phyloP scores from a whole-genome alignment of 2,113 vertebrate genomes.

The Hydrochoerus hydrochaeris region DNA sequence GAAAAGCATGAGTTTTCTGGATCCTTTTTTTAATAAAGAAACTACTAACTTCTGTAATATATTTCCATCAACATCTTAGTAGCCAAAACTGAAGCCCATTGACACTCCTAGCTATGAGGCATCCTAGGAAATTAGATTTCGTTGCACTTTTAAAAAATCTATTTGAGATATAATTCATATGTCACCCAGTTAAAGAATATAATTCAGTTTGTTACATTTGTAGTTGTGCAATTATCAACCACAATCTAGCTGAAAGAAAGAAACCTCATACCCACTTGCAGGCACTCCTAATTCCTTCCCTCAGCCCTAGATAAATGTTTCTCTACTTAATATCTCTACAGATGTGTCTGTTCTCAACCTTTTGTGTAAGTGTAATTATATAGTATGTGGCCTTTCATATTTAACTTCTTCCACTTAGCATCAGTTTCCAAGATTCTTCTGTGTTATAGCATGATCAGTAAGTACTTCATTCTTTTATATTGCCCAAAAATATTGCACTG shows the following conservation, averaged over 20 bases:
- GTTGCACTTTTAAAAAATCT: not conserved
- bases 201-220: not conserved
- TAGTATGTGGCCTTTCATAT: not conserved
- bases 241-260: not conserved
- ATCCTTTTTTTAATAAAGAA: not conserved
- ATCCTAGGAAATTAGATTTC: not conserved
- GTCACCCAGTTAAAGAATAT: not conserved
- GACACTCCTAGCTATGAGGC: not conserved
- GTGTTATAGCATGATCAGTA: not conserved
- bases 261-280: not conserved
- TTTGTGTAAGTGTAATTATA: not conserved
- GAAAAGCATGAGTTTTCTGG: not conserved
- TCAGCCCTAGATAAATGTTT: not conserved
- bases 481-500: not conserved
- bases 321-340: not conserved
- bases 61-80: not conserved
- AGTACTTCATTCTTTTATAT: not conserved
- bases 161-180: conserved; percentile 9
- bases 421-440: not conserved
- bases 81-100: not conserved
- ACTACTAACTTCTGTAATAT: not conserved
- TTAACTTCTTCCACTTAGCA: not conserved
- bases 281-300: not conserved
- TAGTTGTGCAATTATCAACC: not conserved
- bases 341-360: not conserved